Base-by-base conservation (phyloP, 2,113 vertebrate species). In the Upupa epops region DNA sequence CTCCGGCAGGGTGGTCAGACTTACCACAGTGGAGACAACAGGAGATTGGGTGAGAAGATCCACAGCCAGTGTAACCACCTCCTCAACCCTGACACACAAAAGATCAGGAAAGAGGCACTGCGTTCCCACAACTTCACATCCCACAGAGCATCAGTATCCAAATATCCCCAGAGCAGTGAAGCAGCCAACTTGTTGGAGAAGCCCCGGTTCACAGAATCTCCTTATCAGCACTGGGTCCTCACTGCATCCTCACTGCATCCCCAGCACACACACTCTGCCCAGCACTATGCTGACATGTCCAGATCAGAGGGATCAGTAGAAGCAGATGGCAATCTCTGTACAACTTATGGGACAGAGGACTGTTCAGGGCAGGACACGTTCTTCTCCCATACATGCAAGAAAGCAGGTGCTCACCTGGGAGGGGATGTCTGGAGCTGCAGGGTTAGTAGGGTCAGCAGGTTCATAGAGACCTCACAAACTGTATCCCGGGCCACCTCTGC, bases 401-500 rank as follows among this genome's bases (percentile, higher is more conserved):
- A 83, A 71, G 46, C 0, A 0, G 13, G 19, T 54, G 88, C 97
- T 97, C 88, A 98, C 98, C 93, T 84, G 22, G 93, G 88, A 48
- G 96, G 96, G 20, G 92, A 78, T 29, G 45, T 75, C 92, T 97
- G 97, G 56, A 96, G 81, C 45, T 96, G 94, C 46, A 96, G 54
- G 36, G 91, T 91, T 32, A 98, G 95, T 31, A 98, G 88, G 36
- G 97, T 95, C 42, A 98, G 73, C 36, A 98, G 90, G 60, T 95
- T 94, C 40, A 98, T 83, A 6, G 96, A 90, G 29, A 96, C 95
- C 91, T 98, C 97, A 1, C 75, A 76, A 17, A 83, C 70, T 80
- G 96, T 32, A 55, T 88, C 83, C 81, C 74, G 89, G 19, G 66
- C 48, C 19, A n/a, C 77, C 32, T 97, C 96, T 3, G 10, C 61